A percentile compares a stretch with the other conserved stretches of the same genome.
phyloP scores from a whole-genome alignment of 2,888 invertebrate species.

The Agriopis aurantiaria region DNA sequence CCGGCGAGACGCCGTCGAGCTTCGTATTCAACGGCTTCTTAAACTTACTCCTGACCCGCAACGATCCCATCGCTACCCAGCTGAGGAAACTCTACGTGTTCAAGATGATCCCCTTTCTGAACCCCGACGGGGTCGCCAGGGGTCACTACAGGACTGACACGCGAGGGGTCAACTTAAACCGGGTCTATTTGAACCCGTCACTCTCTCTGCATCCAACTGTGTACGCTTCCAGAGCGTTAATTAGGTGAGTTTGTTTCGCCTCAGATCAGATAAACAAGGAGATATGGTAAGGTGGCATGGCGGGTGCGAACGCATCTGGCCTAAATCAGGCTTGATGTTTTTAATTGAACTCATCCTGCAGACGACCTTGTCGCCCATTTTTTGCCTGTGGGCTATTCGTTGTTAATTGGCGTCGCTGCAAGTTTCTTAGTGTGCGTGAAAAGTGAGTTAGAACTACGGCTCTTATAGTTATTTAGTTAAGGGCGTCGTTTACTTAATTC shows the following conservation, averaged over 20 bases:
- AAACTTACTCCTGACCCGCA: constrained; percentile 90
- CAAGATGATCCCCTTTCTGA: constrained; percentile 95
- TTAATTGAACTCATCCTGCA: too few relatives aligned
- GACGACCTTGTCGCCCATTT: too few relatives aligned
- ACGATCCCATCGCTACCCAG: constrained; percentile 91
- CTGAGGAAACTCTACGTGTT: constrained; percentile 93
- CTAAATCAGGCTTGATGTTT: too few relatives aligned
- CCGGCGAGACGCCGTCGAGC: constrained; percentile 96
- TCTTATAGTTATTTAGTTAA: too few relatives aligned
- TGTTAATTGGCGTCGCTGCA: too few relatives aligned
- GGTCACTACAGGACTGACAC: constrained; percentile 96
- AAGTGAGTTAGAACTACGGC: too few relatives aligned
- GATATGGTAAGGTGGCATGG: too few relatives aligned
- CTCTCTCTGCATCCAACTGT: constrained; percentile 92
- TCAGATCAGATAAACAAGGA: too few relatives aligned
- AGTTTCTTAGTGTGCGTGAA: too few relatives aligned
- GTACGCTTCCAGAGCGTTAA: constrained; percentile 93
- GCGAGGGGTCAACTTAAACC: constrained; percentile 94
- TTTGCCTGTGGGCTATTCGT: too few relatives aligned
- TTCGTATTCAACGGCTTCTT: constrained; percentile 96
- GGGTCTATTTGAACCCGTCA: constrained; percentile 94
- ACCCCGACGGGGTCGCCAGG: constrained; percentile 95
- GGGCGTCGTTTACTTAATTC: too few relatives aligned
- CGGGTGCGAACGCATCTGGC: too few relatives aligned
- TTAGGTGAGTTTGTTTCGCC: constrained; percentile 77